Evolutionary conservation across 2,797 vertebrate species (phyloP).

Genomic region (Smutsia gigantea): DNA sequence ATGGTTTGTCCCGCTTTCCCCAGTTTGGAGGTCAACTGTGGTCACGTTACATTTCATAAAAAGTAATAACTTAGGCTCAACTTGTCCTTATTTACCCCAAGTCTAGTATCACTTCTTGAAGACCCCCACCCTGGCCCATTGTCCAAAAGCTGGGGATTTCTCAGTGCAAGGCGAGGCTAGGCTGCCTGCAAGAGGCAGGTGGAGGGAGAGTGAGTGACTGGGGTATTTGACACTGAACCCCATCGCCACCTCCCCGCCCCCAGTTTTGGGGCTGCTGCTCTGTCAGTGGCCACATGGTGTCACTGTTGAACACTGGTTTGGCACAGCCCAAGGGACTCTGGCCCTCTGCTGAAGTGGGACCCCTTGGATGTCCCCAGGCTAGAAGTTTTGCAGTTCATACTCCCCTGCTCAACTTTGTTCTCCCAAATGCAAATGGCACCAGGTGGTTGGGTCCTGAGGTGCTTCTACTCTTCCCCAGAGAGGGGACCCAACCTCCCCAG

Average conservation of each 20-base stretch:
- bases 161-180: not conserved
- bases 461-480: not conserved
- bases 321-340: not conserved
- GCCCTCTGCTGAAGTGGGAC: not conserved
- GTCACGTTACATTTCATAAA: not conserved
- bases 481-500: not conserved
- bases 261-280: not conserved
- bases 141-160: not conserved
- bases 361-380: accelerated
- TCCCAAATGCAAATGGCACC: not conserved
- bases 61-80: not conserved
- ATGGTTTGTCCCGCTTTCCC: no score
- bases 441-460: not conserved
- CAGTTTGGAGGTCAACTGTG: not conserved
- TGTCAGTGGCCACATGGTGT: not conserved
- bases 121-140: not conserved
- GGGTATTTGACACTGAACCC: no score
- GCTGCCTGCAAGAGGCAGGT: not conserved
- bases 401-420: not conserved
- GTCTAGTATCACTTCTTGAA: not conserved
- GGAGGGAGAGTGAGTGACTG: not conserved
- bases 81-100: not conserved
- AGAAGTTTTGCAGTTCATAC: not conserved
- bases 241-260: accelerated
- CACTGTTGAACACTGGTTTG: not conserved